Conservation (phyloP, 2,797 vertebrate genomes). For the Aplochiton taeniatus region DNA sequence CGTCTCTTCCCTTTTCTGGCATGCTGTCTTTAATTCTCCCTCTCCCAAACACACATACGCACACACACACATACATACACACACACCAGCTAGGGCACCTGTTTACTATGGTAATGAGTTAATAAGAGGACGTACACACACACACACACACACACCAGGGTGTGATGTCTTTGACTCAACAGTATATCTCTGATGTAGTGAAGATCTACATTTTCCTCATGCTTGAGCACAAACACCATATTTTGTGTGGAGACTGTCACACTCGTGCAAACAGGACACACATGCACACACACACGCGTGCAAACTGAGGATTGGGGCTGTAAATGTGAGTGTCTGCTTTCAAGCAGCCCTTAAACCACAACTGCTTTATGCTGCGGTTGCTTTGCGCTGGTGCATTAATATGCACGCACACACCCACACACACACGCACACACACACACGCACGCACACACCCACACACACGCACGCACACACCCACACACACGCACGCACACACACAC, state of each 20-base stretch:
- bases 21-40: background rate
- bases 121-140: too few species aligned
- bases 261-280: constrained; percentile 1
- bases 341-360: constrained; percentile 48
- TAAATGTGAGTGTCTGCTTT: constrained; percentile 54
- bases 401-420: constrained; percentile 40
- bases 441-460: constrained; percentile 28
- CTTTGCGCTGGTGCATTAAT: constrained; percentile 47
- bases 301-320: constrained; percentile 45
- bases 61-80: constrained; percentile 12
- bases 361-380: constrained; percentile 50
- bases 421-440: constrained; percentile 23
- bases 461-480: constrained; percentile 29
- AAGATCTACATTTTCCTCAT: constrained; percentile 6
- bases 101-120: constrained; percentile 70
- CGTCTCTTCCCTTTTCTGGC: constrained; percentile 19
- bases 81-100: constrained; percentile 42
- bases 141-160: too few species aligned
- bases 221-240: constrained; percentile 22
- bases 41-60: too few species aligned
- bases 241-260: constrained; percentile 26
- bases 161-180: too few species aligned
- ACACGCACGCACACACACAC: constrained; percentile 28
- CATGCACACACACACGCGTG: background rate
- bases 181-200: too few species aligned